phyloP scores from a whole-genome alignment of 2,113 vertebrate genomes.

The Lucifuga dentata region DNA sequence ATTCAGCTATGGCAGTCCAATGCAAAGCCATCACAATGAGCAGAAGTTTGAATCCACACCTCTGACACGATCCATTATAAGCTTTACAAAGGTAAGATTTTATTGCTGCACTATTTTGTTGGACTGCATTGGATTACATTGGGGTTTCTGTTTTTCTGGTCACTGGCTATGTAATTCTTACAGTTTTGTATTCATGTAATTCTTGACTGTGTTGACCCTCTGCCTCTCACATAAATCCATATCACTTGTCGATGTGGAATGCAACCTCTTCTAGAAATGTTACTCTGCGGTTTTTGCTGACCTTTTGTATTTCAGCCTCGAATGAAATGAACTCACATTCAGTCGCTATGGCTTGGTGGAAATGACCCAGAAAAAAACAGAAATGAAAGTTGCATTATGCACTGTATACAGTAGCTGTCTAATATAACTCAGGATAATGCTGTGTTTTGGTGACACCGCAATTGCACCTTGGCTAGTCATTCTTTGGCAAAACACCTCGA shows the following conservation, averaged over 20 bases:
- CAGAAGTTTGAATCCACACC: too few relatives aligned
- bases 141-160: too few relatives aligned
- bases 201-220: background rate
- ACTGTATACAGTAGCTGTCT: background rate
- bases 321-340: slow-evolving; percentile 25
- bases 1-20: too few relatives aligned
- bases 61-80: too few relatives aligned
- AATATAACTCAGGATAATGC: background rate
- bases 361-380: slow-evolving; percentile 27
- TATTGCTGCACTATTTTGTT: too few relatives aligned
- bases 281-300: slow-evolving; percentile 20
- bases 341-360: background rate
- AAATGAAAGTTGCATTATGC: slow-evolving; percentile 7
- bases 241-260: background rate
- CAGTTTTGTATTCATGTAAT: background rate
- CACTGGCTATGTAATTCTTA: too few relatives aligned
- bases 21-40: too few relatives aligned
- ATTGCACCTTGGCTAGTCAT: slow-evolving; percentile 14
- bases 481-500: background rate
- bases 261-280: slow-evolving; percentile 1
- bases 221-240: background rate
- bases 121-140: too few relatives aligned
- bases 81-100: too few relatives aligned
- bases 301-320: background rate
- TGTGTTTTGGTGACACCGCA: slow-evolving; percentile 10